phyloP scores from a whole-genome alignment of 2,888 invertebrate genomes.

The Euzophera pinguis region DNA sequence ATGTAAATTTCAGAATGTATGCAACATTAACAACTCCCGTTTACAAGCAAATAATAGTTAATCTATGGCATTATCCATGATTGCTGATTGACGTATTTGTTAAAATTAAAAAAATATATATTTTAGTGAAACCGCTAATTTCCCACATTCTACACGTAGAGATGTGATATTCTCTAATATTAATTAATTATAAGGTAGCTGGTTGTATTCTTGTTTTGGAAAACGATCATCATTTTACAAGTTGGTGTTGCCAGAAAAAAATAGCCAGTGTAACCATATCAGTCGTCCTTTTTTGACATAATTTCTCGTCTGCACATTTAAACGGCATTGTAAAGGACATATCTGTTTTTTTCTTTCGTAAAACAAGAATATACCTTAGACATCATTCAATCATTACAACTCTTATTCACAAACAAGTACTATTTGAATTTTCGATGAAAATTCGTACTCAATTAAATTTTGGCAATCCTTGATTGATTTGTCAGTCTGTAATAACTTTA shows the following conservation, averaged over 20 bases:
- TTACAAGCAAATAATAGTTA: too few species aligned
- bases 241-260: too few species aligned
- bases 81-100: too few species aligned
- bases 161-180: constrained; percentile 8
- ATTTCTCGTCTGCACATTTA: too few species aligned
- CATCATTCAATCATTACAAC: neutral
- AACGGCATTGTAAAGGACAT: neutral
- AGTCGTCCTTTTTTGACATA: too few species aligned
- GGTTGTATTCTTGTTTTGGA: neutral
- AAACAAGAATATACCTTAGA: neutral
- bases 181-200: neutral
- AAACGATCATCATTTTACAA: neutral
- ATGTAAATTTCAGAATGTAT: too few species aligned
- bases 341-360: neutral
- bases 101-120: neutral
- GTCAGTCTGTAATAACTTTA: neutral
- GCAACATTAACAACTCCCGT: too few species aligned
- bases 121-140: constrained; percentile 6
- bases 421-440: neutral
- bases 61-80: too few species aligned
- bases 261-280: too few species aligned
- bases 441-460: too few species aligned
- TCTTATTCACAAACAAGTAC: constrained; percentile 1
- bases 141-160: neutral
- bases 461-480: neutral